Conservation (phyloP, 2,113 vertebrate genomes). For the Lethenteron reissneri region DNA sequence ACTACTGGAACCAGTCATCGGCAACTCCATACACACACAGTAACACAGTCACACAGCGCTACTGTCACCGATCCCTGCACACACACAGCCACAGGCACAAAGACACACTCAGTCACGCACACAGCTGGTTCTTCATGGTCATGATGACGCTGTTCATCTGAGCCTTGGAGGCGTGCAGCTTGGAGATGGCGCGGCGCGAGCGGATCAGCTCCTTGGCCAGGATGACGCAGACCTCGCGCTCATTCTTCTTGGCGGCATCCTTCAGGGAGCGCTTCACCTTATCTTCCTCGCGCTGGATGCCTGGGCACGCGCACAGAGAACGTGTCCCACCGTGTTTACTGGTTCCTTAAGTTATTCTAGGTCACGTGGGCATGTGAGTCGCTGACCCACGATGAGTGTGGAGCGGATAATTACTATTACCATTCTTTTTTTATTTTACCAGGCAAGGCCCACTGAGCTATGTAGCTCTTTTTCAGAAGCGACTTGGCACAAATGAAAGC, state of each 20-base stretch:
- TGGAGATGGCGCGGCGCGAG: constrained; percentile 53
- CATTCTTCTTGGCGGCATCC: constrained; percentile 79
- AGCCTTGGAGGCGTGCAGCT: constrained; percentile 76
- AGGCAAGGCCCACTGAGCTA: neutral
- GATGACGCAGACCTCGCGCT: constrained; percentile 68
- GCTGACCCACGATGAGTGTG: too few relatives aligned
- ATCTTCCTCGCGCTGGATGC: constrained; percentile 88
- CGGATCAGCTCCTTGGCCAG: constrained; percentile 79
- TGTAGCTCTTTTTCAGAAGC: neutral
- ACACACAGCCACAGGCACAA: too few relatives aligned
- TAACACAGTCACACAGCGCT: too few relatives aligned
- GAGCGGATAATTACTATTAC: too few relatives aligned
- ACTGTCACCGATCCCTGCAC: too few relatives aligned
- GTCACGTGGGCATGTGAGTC: too few relatives aligned
- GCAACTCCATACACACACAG: too few relatives aligned
- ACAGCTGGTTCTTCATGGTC: constrained; percentile 90
- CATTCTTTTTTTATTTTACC: neutral
- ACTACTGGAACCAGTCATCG: too few relatives aligned
- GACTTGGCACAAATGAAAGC: neutral
- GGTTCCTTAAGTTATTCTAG: too few relatives aligned
- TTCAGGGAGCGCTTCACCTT: constrained; percentile 87
- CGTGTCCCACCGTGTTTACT: neutral
- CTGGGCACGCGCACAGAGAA: constrained; percentile 20
- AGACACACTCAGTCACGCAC: constrained; percentile 28
- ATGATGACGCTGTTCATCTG: constrained; percentile 93